Percentiles rank a stretch among this genome's conserved stretches.
Conservation (phyloP, 2,797 vertebrate genomes). For the Babyrousa celebensis region DNA sequence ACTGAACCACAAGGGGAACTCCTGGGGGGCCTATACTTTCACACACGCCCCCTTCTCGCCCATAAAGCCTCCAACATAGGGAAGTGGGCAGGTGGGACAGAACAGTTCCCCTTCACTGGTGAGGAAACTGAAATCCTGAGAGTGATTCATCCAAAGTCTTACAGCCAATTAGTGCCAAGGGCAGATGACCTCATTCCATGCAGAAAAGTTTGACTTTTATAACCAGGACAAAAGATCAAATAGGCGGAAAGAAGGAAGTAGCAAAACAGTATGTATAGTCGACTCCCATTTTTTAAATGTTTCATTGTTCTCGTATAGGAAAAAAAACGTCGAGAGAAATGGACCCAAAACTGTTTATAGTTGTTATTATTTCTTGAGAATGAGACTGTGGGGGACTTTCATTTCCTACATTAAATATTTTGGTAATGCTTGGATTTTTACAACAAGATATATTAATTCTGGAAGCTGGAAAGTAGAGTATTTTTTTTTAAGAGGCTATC, state of each 20-base stretch:
- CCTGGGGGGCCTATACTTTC: not conserved
- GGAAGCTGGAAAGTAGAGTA: not conserved
- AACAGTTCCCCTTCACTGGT: not conserved
- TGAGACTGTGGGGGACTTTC: slow-evolving; percentile 59
- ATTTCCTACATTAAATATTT: slow-evolving; percentile 71
- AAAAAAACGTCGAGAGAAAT: slow-evolving; percentile 13
- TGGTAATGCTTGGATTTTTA: slow-evolving; percentile 60
- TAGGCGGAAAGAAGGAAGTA: not conserved
- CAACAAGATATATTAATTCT: slow-evolving; percentile 22
- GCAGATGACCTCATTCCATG: slow-evolving; percentile 41
- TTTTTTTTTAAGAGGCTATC: not conserved
- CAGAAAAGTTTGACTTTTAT: slow-evolving; percentile 42
- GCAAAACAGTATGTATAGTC: not conserved
- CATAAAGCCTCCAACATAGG: not conserved
- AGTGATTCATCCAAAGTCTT: slow-evolving; percentile 44
- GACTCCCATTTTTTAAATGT: not conserved
- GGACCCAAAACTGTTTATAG: slow-evolving; percentile 35
- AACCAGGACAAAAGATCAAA: not conserved
- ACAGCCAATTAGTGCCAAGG: not conserved
- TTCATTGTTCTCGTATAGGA: slow-evolving; percentile 7
- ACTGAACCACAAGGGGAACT: no score
- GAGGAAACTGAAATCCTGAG: not conserved
- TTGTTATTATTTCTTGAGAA: slow-evolving; percentile 68
- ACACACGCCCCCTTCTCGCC: not conserved
- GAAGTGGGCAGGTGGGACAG: not conserved